Evolutionary conservation across 2,113 vertebrate species (phyloP), one percentile per base, ranked within the genome.

Genomic region (Chlamydotis undulata): DNA sequence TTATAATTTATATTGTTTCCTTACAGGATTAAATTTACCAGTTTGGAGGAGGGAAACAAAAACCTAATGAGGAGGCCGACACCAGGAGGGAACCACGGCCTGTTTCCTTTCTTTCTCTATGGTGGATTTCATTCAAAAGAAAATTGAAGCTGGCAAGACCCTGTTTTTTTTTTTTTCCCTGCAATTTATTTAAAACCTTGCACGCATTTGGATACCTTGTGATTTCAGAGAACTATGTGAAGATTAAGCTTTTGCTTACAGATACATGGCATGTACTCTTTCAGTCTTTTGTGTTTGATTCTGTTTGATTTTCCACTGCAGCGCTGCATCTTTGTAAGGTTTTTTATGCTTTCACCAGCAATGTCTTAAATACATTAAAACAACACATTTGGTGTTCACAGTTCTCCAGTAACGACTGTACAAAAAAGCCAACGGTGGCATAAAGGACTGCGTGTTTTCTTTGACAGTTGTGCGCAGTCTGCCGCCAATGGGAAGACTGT

Each of bases 181-280:
- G 92, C 97, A 97, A 95, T 98, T 98, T 98, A 96, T 98, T 98
- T 98, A 97, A 97, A 98, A 97, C 97, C 96, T 98, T 98, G 98
- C 98, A 98, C 98, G 98, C 95, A 95, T 97, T 98, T 98, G 97
- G 97, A 97, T 98, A 98, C 98, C 97, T 98, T 98, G 98, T 98
- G 97, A 98, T 98, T 98, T 97, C 97, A 96, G 95, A 98, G 97
- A 97, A 97, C 97, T 98, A 93, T 96, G 97, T 98, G 97, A 98
- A 98, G 98, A 98, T 98, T 97, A 98, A 97, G 97, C 97, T 98
- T 96, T 98, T 98, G 97, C 98, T 98, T 97, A 98, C 97, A 97
- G 97, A 97, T 98, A 98, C 95, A 95, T 97, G 97, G 98, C 97
- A 98, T 98, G 98, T 97, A 97, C 95, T 98, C 97, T 92, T 96